phyloP scores from a whole-genome alignment of 2,797 vertebrate genomes.

The Poecile montanus region DNA sequence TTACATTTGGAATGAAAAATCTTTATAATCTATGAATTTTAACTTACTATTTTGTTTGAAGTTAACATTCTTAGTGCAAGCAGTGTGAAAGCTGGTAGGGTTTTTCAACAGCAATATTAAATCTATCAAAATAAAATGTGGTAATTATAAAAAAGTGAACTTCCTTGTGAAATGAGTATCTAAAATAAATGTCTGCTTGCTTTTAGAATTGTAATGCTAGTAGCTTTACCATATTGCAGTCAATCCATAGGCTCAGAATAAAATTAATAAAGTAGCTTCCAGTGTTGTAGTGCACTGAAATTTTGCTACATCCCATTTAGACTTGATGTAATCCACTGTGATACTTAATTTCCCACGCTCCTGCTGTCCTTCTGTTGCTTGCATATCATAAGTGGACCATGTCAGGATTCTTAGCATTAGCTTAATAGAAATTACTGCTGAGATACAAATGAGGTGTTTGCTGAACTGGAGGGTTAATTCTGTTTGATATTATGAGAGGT shows the following conservation, averaged over 20 bases:
- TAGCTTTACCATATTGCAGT: not conserved
- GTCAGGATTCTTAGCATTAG: not conserved
- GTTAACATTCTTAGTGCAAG: not conserved
- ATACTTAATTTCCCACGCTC: not conserved
- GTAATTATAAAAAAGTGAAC: not conserved
- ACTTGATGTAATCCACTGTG: not conserved
- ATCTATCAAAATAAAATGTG: not conserved
- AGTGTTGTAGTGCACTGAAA: not conserved
- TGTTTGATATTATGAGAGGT: not conserved
- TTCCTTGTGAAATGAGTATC: not conserved
- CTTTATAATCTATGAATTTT: rapidly evolving
- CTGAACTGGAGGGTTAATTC: not conserved
- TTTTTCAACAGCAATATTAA: not conserved
- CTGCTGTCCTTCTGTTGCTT: not conserved
- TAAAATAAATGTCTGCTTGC: not conserved
- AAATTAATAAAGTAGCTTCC: not conserved
- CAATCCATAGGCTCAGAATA: not conserved
- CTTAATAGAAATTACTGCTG: not conserved
- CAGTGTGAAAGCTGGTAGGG: not conserved
- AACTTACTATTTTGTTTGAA: not conserved
- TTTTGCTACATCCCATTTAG: not conserved
- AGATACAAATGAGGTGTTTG: not conserved
- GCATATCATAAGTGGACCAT: not conserved
- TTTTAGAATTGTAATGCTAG: not conserved
- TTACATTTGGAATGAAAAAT: not conserved